Evolutionary conservation across 2,113 vertebrate species (phyloP), one percentile per base, ranked within the genome.

Genomic region (Epinephelus fuscoguttatus): DNA sequence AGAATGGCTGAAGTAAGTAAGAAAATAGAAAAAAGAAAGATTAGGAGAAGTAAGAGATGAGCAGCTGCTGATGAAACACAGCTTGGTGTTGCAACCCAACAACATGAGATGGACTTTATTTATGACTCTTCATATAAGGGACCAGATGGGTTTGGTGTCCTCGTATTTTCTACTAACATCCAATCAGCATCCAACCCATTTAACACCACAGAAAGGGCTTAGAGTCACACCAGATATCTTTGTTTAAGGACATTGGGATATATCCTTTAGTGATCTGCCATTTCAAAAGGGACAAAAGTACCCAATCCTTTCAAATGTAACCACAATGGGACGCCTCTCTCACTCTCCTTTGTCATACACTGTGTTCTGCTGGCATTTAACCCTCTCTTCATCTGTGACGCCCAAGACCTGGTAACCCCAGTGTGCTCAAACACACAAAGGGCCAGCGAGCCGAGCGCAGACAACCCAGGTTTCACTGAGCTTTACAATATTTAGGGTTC

Each of bases 201-300:
- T 84, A 81, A 87, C 81, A 55, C 52, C 69, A 84, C 56, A 6
- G 63, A 84, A 59, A 70, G 53, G 73, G 69, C 68, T 88, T 74
- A 87, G 70, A 86, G 84, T 86, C 86, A 77, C 85, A 89, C 55
- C 68, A 86, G 52, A 92, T 84, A 81, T 74, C 82, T 90, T 91
- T 93, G 89, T 91, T 79, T 60, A 12, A 57, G 84, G 74, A 89
- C 79, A 87, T 33, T 81, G 82, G 77, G 40, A 82, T 84, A 56
- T 89, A 86, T 88, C 75, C 89, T 89, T 89, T 91, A 81, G 78
- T 88, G 80, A 91, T 88, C 86, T 84, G 80, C 83, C 49, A 84
- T 88, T 93, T 90, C 79, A 91, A 92, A 88, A 66, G 62, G 56
- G 70, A 92, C 91, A 91, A 94, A 92, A 92, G 88, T 87, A 82